A percentile compares a stretch with the other conserved stretches of the same genome.
Conservation (phyloP, 2,888 invertebrate species). For the Nomada ferruginata region DNA sequence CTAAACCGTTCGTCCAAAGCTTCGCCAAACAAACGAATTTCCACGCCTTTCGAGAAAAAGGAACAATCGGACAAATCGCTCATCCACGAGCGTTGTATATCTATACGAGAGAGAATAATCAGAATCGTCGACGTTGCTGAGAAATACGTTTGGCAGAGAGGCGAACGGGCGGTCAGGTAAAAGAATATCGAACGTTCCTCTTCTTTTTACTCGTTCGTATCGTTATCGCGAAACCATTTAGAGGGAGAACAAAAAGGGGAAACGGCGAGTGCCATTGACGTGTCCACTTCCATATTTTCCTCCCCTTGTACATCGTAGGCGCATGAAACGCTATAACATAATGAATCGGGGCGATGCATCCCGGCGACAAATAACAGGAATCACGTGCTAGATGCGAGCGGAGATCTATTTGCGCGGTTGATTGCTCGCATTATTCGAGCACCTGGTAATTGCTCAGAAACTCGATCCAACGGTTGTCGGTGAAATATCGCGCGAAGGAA, state of each 20-base stretch:
- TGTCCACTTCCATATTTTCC: background rate
- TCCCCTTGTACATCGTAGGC: conserved; percentile 27
- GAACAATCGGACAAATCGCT: background rate
- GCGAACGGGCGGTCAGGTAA: background rate
- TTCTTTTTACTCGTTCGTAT: background rate
- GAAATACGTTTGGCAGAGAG: conserved; percentile 1
- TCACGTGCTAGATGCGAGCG: conserved; percentile 25
- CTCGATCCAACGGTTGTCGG: background rate
- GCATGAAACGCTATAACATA: conserved; percentile 38
- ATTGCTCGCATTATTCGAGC: conserved; percentile 44
- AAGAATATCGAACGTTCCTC: conserved; percentile 13
- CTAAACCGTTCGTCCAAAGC: too few relatives aligned
- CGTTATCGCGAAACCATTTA: background rate
- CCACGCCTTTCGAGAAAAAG: background rate
- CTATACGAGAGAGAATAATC: background rate
- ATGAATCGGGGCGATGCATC: conserved; percentile 50
- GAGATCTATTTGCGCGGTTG: conserved; percentile 38
- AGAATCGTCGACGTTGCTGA: background rate
- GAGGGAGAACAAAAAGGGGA: conserved; percentile 1
- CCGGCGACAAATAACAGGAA: conserved; percentile 48
- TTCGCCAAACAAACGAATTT: background rate
- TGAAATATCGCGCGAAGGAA: conserved; percentile 3
- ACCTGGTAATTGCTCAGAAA: conserved; percentile 40
- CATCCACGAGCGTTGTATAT: background rate
- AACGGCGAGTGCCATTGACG: conserved; percentile 21